Evolutionary conservation across 2,113 vertebrate genomes (phyloP), one percentile per base, ranked within the genome.

Genomic region (Tenebrosternarchus preto): DNA sequence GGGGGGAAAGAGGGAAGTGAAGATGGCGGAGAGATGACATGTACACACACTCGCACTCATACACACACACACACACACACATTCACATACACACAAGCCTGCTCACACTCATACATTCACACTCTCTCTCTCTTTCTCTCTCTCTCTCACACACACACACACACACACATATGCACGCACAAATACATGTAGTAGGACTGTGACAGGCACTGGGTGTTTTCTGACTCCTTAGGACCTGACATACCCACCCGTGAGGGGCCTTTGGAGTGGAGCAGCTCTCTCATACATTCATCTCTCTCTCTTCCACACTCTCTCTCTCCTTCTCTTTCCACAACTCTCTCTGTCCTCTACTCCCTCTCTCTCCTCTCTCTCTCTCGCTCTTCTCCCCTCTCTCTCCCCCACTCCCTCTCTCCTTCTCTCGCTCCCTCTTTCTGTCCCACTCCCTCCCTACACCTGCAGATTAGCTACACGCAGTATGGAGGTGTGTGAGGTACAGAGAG

Each of bases 171-270:
- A 27, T 66, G 60, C 55, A 60, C 36, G 55, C 31, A 71, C 27
- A 78, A 22, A 29, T 24, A 78, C 59, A 72, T 67, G 67, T 27
- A 50, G 43, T 50, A 50, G 43, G 71, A 59, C 53, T 77, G 63
- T 85, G 85, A 88, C 87, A 88, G 83, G 80, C 61, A 70, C 82
- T 82, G 80, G 80, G 84, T 83, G 85, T 84, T 84, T 85, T 33
- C 63, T 56, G 75, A 85, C 87, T 85, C 77, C 82, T 75, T 78
- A 53, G 73, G 79, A 69, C 46, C 73, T 66, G 77, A 82, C 64
- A 87, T 85, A 86, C 82, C 78, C 77, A 86, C 80, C 55, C 78
- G 78, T 81, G 84, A 82, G 68, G 68, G 78, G 84, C 81, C 82
- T 85, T 85, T 78, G 82, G 84, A 83, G 84, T 80, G 74, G 68